Conservation (phyloP, 2,888 invertebrate species). For the Tubulanus polymorphus region DNA sequence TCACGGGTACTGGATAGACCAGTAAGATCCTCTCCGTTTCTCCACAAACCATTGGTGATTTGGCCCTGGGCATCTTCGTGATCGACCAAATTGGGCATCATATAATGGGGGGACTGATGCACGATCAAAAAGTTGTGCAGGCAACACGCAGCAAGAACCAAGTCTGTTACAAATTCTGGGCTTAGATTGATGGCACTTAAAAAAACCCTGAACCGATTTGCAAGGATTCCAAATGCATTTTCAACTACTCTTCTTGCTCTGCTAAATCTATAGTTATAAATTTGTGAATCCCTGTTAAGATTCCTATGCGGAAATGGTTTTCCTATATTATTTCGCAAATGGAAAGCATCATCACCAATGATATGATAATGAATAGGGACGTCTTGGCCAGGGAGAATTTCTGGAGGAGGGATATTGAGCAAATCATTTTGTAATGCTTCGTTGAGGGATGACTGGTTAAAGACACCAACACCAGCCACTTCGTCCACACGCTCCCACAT, state of each 20-base stretch:
- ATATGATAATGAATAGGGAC: slow-evolving; percentile 13
- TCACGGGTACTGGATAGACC: background rate
- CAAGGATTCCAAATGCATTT: slow-evolving; percentile 6
- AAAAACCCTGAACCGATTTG: slow-evolving; percentile 6
- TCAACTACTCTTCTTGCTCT: background rate
- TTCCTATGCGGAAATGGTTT: slow-evolving; percentile 8
- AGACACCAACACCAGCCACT: slow-evolving; percentile 20
- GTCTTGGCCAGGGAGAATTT: too few species aligned
- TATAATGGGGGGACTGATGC: background rate
- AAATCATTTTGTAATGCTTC: too few species aligned
- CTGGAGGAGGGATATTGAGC: too few species aligned
- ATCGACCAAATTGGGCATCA: background rate
- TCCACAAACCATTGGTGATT: slow-evolving; percentile 1
- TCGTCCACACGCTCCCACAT: slow-evolving; percentile 19
- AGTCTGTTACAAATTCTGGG: background rate
- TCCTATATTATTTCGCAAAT: slow-evolving; percentile 1
- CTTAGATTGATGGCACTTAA: slow-evolving; percentile 3
- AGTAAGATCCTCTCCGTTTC: background rate
- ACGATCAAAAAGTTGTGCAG: slow-evolving; percentile 6
- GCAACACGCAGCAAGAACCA: slow-evolving; percentile 2
- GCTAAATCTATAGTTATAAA: slow-evolving; percentile 7
- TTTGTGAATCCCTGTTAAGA: background rate
- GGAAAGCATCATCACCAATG: slow-evolving; percentile 14
- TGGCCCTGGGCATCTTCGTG: background rate
- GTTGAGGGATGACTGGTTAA: slow-evolving; percentile 7